Evolutionary conservation across 1,140 invertebrate species (phyloP).

Genomic region (Drosophila chauvacae): DNA sequence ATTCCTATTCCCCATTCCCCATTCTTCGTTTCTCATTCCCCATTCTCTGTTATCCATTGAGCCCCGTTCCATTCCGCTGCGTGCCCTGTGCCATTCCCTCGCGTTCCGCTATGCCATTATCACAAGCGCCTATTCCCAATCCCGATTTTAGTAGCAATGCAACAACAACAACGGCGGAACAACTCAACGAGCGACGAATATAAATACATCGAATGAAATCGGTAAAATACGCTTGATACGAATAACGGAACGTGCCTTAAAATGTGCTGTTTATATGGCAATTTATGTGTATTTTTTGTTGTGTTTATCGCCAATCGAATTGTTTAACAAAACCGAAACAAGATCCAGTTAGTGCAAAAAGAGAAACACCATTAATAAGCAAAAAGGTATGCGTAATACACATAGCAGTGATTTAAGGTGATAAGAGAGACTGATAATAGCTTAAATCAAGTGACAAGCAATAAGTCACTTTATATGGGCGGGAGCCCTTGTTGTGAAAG

Average conservation of each 20-base stretch:
- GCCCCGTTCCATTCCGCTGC: constrained; percentile 11
- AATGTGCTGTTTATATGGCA: constrained; percentile 28
- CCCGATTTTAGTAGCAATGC: constrained; percentile 25
- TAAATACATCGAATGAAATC: background rate
- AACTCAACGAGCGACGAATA: too few species aligned
- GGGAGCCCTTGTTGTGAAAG: constrained; percentile 27
- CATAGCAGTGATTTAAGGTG: constrained; percentile 15
- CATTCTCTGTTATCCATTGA: too few species aligned
- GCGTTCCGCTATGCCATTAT: constrained; percentile 15
- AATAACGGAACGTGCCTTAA: constrained; percentile 36
- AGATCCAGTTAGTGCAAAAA: constrained; percentile 15
- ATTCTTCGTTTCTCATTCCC: too few species aligned
- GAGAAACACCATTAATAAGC: constrained; percentile 20
- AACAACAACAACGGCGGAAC: too few species aligned
- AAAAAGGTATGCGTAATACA: constrained; percentile 33
- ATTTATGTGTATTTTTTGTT: constrained; percentile 38
- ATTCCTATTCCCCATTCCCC: too few species aligned
- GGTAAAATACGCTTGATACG: background rate
- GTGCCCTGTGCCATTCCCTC: constrained; percentile 12
- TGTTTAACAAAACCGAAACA: constrained; percentile 13
- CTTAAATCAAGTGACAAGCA: background rate
- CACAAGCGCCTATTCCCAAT: constrained; percentile 15
- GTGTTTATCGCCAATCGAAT: constrained; percentile 14
- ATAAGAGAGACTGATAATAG: constrained; percentile 15
- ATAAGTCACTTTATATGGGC: constrained; percentile 40